Conservation (phyloP, 2,888 invertebrate genomes). For the Alentia gelatinosa region DNA sequence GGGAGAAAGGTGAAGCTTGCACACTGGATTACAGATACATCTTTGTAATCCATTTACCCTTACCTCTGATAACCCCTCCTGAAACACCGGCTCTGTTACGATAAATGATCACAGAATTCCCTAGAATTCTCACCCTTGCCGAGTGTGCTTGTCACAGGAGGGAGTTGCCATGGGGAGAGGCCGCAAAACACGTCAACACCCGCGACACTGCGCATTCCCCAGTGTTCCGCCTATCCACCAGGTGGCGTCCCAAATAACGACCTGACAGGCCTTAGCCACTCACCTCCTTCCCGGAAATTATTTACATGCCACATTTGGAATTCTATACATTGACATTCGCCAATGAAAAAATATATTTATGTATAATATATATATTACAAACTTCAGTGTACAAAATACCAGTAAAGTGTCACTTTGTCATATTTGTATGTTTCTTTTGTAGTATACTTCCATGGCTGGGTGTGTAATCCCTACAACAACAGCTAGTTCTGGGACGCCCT, state of each 20-base stretch:
- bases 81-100: not conserved
- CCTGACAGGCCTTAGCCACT: not conserved
- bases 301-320: conserved; percentile 33
- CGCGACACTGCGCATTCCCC: not conserved
- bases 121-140: not conserved
- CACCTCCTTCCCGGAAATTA: not conserved
- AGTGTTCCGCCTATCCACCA: not conserved
- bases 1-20: too few species aligned
- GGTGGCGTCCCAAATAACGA: not conserved
- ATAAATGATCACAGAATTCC: not conserved
- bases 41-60: not conserved
- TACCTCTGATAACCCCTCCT: not conserved
- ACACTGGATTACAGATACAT: too few species aligned
- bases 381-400: conserved; percentile 54
- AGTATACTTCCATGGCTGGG: not conserved
- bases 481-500: not conserved
- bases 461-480: not conserved
- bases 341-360: conserved; percentile 54
- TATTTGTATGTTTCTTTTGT: too few species aligned
- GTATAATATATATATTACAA: conserved; percentile 54
- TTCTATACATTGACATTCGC: conserved; percentile 41
- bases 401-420: conserved; percentile 49
- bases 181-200: not conserved
- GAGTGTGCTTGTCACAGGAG: not conserved
- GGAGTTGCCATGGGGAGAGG: not conserved